Percentiles rank a stretch among this genome's conserved stretches.
These are phyloP conservation scores for Syrphus vitripennis DNA, from an alignment of 2,888 invertebrate genomes.

Conservation along the genomic window DNA sequence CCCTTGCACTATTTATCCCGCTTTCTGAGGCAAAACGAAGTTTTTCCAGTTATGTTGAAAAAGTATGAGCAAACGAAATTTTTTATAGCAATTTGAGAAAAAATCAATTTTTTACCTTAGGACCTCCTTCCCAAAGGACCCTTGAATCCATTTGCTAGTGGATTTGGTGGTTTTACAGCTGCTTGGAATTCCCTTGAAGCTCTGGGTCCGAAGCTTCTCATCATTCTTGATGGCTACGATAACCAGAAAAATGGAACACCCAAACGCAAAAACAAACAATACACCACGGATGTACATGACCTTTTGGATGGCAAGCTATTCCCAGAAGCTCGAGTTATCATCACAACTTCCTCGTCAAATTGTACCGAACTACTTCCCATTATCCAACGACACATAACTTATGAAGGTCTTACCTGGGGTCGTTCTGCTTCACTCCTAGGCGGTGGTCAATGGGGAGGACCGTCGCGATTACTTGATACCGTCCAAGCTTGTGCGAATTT, in stretches of 20 bases:
- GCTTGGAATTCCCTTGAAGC: slow-evolving; percentile 81
- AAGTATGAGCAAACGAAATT: slow-evolving; percentile 68
- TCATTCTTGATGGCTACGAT: slow-evolving; percentile 83
- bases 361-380: slow-evolving; percentile 80
- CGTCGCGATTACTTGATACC: slow-evolving; percentile 80
- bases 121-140: slow-evolving; percentile 81
- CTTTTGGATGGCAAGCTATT: slow-evolving; percentile 83
- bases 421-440: slow-evolving; percentile 81
- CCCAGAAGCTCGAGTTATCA: slow-evolving; percentile 82
- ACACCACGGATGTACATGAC: slow-evolving; percentile 81
- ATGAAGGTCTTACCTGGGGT: slow-evolving; percentile 82
- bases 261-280: slow-evolving; percentile 75
- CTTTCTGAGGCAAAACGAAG: slow-evolving; percentile 82
- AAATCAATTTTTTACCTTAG: slow-evolving; percentile 49
- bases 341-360: slow-evolving; percentile 81
- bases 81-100: neutral
- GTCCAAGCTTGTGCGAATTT: slow-evolving; percentile 80
- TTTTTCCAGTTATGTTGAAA: slow-evolving; percentile 75
- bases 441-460: slow-evolving; percentile 82
- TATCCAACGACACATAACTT: slow-evolving; percentile 82
- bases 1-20: slow-evolving; percentile 82
- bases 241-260: slow-evolving; percentile 76
- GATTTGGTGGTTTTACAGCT: slow-evolving; percentile 78
- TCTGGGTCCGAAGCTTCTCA: slow-evolving; percentile 82
- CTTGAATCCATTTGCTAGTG: slow-evolving; percentile 75